Evolutionary conservation across 2,888 invertebrate species (phyloP), one percentile per base, ranked within the genome.

Genomic region (Ennomos fuscantarius): DNA sequence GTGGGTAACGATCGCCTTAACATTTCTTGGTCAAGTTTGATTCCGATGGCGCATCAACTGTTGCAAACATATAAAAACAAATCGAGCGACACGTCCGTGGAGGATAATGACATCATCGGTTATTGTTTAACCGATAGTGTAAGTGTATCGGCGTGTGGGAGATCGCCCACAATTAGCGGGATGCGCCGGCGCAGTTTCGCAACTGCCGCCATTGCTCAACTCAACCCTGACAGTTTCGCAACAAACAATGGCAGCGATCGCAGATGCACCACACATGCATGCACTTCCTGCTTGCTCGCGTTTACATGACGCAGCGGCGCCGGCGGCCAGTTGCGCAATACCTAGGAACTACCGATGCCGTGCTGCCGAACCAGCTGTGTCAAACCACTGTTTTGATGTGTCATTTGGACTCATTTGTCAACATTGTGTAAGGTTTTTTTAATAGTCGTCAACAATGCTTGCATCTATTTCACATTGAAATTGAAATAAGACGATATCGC

Each of bases 151-250:
- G 41, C 39, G 78, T 81, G 81, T 83, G 83, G 81, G 86, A 85
- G 86, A 87, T 83, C 83, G 85, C 78, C 79, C 81, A 87, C 83
- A 87, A 87, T 87, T 82, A 88, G 84, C 87, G 88, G 89, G 89
- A 89, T 86, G 88, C 82, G 81, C 76, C 73, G 73, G 74, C 76
- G 76, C 70, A 56, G 81, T 89, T 87, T 89, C 86, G 87, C 89
- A 89, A 90, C 73, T 62, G 76, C 73, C 73, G 78, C 78, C 74
- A 74, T 90, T 90, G 87, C 89, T 87, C 85, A 89, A 90, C 87
- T 83, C 87, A 89, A 89, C 91, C 90, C 91, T 90, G 91, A 89
- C 87, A 85, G 84, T 91, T 89, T 89, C 85, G 90, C 83, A 89
- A 89, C 78, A 74, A 82, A 89, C 89, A 89, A 89, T 89, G 86